Evolutionary conservation across 2,113 vertebrate species (phyloP).

Genomic region (Prionailurus viverrinus): DNA sequence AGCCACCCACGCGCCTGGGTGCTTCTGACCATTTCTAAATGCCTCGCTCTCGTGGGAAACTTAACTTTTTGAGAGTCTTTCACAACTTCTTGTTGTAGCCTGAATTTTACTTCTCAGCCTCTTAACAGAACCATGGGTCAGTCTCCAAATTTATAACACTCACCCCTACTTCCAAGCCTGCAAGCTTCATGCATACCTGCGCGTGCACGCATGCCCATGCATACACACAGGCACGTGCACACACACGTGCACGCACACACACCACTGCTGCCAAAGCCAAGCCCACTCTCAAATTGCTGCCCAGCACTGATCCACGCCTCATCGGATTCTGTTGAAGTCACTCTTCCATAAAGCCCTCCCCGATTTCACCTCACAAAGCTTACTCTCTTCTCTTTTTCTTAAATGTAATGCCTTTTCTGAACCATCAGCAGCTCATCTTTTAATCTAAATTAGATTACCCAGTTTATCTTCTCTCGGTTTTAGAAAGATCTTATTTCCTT

Average conservation of each 20-base stretch:
- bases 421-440: not conserved
- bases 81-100: not conserved
- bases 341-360: not conserved
- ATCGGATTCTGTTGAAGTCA: not conserved
- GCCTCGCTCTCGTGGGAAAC: too few species aligned
- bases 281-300: not conserved
- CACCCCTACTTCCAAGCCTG: not conserved
- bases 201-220: too few species aligned
- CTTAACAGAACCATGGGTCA: not conserved
- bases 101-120: not conserved
- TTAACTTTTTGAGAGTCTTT: not conserved
- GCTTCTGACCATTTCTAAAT: not conserved
- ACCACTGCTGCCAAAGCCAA: not conserved
- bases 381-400: not conserved
- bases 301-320: not conserved
- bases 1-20: too few species aligned
- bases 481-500: not conserved
- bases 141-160: not conserved
- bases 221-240: not conserved
- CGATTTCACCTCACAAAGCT: not conserved
- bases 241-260: rapidly evolving
- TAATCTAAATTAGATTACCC: not conserved
- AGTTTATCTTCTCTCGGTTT: not conserved
- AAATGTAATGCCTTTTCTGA: not conserved
- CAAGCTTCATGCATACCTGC: not conserved